Conservation (phyloP, 2,888 invertebrate genomes). For the Leptopilina syphax region DNA sequence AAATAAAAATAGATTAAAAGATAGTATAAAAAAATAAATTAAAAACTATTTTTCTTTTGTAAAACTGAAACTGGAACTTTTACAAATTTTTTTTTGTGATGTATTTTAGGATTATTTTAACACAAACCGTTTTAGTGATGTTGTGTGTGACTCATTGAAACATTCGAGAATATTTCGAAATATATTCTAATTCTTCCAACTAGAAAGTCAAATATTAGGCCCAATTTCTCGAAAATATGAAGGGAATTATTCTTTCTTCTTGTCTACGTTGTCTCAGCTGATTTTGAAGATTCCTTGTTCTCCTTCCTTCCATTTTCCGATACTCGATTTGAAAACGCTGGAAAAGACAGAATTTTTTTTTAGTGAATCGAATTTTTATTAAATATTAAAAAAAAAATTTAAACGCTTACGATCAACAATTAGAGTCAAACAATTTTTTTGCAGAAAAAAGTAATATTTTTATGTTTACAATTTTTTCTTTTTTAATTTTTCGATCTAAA, state of each 20-base stretch:
- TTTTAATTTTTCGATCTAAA: too few relatives aligned
- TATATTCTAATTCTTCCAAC: too few relatives aligned
- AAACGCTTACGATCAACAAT: too few relatives aligned
- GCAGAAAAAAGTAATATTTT: too few relatives aligned
- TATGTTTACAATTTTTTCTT: too few relatives aligned
- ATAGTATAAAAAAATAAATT: background rate
- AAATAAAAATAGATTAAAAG: background rate
- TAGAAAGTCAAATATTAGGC: conserved; percentile 20
- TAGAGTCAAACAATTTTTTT: too few relatives aligned
- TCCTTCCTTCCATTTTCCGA: conserved; percentile 31
- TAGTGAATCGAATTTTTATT: background rate
- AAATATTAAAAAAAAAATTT: background rate
- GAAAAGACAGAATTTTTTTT: background rate
- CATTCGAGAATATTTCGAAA: too few relatives aligned
- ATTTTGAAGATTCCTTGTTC: conserved; percentile 30
- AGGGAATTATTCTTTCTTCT: background rate
- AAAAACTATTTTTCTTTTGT: background rate
- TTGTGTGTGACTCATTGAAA: background rate
- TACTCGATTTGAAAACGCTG: conserved; percentile 24
- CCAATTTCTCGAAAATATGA: background rate
- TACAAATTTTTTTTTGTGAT: background rate
- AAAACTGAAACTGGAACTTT: background rate
- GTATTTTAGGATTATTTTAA: background rate
- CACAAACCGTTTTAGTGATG: too few relatives aligned
- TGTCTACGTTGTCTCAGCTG: conserved; percentile 20